Evolutionary conservation across 2,888 invertebrate species (phyloP).

Genomic region (Pristionchus mayeri): DNA sequence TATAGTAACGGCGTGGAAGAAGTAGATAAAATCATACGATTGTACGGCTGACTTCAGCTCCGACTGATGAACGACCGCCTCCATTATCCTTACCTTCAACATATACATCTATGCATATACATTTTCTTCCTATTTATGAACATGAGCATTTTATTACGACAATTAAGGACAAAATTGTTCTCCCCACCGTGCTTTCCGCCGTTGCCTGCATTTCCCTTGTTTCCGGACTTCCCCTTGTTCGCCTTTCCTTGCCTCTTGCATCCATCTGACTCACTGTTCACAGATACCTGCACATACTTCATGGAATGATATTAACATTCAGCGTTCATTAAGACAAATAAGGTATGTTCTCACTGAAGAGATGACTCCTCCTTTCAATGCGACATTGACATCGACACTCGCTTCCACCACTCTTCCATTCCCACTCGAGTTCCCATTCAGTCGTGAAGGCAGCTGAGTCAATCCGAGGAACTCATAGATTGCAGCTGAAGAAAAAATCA

Average conservation of each 20-base stretch:
- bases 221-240: background rate
- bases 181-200: background rate
- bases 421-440: background rate
- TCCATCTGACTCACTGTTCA: background rate
- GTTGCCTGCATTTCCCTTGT: background rate
- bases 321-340: background rate
- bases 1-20: too few relatives aligned
- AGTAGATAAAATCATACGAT: too few relatives aligned
- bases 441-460: background rate
- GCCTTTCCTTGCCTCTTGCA: background rate
- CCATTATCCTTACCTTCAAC: too few relatives aligned
- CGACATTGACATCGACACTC: constrained; percentile 38
- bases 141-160: too few relatives aligned
- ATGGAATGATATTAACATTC: background rate
- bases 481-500: background rate
- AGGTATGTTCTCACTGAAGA: background rate
- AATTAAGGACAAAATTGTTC: too few relatives aligned
- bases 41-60: too few relatives aligned
- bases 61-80: too few relatives aligned
- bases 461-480: background rate
- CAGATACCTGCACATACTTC: background rate
- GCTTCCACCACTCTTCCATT: constrained; percentile 38
- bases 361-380: constrained; percentile 3
- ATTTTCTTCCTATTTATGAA: too few relatives aligned
- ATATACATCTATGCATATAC: too few relatives aligned